Evolutionary conservation across 1,140 invertebrate genomes (phyloP).

Genomic region (Megalopta genalis): DNA sequence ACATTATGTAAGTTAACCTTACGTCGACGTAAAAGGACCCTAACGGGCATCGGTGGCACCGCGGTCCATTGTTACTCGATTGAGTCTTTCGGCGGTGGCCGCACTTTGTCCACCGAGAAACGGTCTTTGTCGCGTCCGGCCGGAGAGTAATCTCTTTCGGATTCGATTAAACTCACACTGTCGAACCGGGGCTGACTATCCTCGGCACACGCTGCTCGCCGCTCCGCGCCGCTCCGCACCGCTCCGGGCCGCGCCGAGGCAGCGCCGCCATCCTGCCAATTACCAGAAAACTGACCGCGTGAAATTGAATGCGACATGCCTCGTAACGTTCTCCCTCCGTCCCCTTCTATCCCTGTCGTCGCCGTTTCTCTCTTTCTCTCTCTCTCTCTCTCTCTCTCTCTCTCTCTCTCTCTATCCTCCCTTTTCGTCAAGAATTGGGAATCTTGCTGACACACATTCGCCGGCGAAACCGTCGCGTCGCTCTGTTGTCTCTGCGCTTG

Average conservation of each 20-base stretch:
- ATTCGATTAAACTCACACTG: slow-evolving; percentile 39
- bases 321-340: slow-evolving; percentile 12
- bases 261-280: slow-evolving; percentile 23
- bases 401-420: not conserved
- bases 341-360: not conserved
- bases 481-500: no score
- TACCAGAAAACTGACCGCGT: slow-evolving; percentile 42
- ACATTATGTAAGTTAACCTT: slow-evolving; percentile 52
- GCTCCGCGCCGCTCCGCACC: not conserved
- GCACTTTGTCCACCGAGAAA: slow-evolving; percentile 19
- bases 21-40: slow-evolving; percentile 39
- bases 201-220: not conserved
- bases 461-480: no score
- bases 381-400: not conserved
- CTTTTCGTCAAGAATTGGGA: slow-evolving; percentile 30
- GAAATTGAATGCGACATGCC: slow-evolving; percentile 47
- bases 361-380: not conserved
- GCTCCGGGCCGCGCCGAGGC: not conserved
- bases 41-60: slow-evolving; percentile 29
- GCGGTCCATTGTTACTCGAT: slow-evolving; percentile 41
- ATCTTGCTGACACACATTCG: slow-evolving; percentile 22
- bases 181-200: not conserved
- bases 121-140: slow-evolving; percentile 14
- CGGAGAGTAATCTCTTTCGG: slow-evolving; percentile 26
- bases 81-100: slow-evolving; percentile 36